Conservation (phyloP, 1,140 invertebrate species). For the Drosophila tristis region DNA sequence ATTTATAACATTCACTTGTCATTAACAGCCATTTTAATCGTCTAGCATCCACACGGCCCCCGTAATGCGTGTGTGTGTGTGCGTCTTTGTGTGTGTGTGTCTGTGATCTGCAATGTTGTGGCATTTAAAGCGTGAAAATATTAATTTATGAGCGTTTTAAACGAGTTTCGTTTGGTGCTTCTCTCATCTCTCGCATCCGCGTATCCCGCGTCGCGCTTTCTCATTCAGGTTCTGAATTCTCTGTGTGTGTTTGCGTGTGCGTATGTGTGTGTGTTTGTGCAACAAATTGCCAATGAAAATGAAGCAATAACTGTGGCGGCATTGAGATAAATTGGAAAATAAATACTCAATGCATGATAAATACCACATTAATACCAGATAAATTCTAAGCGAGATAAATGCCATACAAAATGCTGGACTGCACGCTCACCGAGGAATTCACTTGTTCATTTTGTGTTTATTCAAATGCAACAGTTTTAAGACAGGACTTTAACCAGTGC, state of each 20-base stretch:
- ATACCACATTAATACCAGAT: constrained; percentile 46
- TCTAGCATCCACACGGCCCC: constrained; percentile 44
- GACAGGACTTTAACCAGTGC: too few species aligned
- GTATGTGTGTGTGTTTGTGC: background rate
- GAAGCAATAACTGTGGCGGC: constrained; percentile 43
- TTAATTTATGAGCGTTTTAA: constrained; percentile 78
- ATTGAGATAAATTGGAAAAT: constrained; percentile 61
- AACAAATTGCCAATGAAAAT: constrained; percentile 61
- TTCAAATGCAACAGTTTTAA: constrained; percentile 12
- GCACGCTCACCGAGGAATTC: constrained; percentile 6
- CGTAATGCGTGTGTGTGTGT: constrained; percentile 21
- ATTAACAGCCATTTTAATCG: constrained; percentile 82
- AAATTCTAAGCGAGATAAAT: constrained; percentile 50
- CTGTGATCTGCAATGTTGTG: constrained; percentile 17
- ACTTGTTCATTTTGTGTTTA: constrained; percentile 10
- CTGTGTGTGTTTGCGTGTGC: background rate
- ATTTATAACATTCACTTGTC: constrained; percentile 82
- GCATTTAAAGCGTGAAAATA: constrained; percentile 81
- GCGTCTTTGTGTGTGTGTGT: constrained; percentile 15
- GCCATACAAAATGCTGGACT: constrained; percentile 31
- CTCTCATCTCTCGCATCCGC: too few species aligned
- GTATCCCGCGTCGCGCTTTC: too few species aligned
- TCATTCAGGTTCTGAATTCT: too few species aligned
- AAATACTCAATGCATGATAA: constrained; percentile 60
- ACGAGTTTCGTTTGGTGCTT: constrained; percentile 38